A percentile compares a stretch with the other conserved stretches of the same genome.
These are phyloP conservation scores for Halictus quadricinctus DNA, from an alignment of 2,888 invertebrate genomes.

Conservation along the genomic window DNA sequence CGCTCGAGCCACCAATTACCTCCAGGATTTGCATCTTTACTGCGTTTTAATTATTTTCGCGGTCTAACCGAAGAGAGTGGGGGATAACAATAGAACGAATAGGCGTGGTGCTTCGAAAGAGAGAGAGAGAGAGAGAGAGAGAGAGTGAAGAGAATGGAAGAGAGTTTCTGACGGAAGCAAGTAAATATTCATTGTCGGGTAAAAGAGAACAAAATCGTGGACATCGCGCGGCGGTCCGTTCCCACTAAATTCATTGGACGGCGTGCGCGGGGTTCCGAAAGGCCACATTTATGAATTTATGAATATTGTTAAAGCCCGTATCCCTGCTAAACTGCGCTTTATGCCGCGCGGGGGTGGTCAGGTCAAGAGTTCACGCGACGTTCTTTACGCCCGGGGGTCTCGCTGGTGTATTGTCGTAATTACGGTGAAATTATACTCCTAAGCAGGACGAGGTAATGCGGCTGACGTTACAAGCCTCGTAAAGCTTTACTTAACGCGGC, in stretches of 20 bases:
- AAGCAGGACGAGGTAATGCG: conserved; percentile 27
- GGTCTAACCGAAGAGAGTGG: background rate
- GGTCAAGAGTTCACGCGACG: conserved; percentile 66
- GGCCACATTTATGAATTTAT: conserved; percentile 67
- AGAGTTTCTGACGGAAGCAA: conserved; percentile 31
- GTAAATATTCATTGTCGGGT: conserved; percentile 66
- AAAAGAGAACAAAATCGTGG: conserved; percentile 58
- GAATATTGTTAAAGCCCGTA: conserved; percentile 65
- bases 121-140: background rate
- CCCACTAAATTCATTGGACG: conserved; percentile 62
- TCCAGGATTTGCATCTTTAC: conserved; percentile 56
- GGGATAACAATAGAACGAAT: background rate
- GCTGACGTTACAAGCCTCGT: conserved; percentile 26
- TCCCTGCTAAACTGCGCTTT: conserved; percentile 40
- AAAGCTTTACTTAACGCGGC: background rate
- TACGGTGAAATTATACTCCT: conserved; percentile 35
- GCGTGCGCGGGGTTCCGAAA: conserved; percentile 28
- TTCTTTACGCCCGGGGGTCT: conserved; percentile 24
- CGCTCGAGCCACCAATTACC: conserved; percentile 11
- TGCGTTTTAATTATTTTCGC: conserved; percentile 58
- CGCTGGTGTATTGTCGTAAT: conserved; percentile 23
- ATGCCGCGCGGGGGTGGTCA: conserved; percentile 28
- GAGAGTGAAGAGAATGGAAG: background rate
- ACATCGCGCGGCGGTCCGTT: conserved; percentile 45
- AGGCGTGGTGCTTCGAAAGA: background rate